Evolutionary conservation across 2,888 invertebrate species (phyloP), one percentile per base, ranked within the genome.

Genomic region (Onthophagus sagittarius): DNA sequence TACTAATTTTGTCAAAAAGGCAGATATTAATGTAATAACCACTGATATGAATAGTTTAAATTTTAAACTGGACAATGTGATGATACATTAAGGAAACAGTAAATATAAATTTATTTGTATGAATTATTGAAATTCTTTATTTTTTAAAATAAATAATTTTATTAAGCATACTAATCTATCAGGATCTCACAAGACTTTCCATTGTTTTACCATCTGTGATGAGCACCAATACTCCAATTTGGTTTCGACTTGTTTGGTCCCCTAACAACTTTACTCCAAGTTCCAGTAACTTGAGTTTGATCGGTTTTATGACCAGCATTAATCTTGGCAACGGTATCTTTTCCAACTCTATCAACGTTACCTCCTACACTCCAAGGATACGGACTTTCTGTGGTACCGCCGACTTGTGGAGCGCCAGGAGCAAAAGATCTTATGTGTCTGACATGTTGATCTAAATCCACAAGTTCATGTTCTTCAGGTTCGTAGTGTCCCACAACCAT

Each of bases 181-280:
- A n/a, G n/a, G n/a, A n/a, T n/a, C n/a, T n/a, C n/a, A n/a, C n/a
- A n/a, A n/a, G n/a, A n/a, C n/a, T n/a, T n/a, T n/a, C n/a, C n/a
- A n/a, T n/a, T n/a, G 5, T 14, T 69, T 62, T 74, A 74, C 71
- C 71, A 74, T 63, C 67, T 71, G 32, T 69, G 15, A 6, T 32
- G 39, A 0, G 65, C 74, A 3, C 53, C 62, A 14, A 74, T 53
- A n/a, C 53, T 74, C 69, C 69, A 74, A 11, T 69, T 70, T 0
- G 74, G 74, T 67, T 74, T 74, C 62, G 71, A 62, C 32, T 69
- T 74, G 14, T 71, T 62, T 9, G 74, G 74, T 31, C 74, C 74
- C 7, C 69, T 33, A 62, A 74, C 31, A n/a, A 74, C 74, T 69
- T 74, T 74, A 3, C 9, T 32, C 74, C 74, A 74, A 13, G 23